Evolutionary conservation across 2,113 vertebrate genomes (phyloP).

Genomic region (Hypomesus transpacificus): DNA sequence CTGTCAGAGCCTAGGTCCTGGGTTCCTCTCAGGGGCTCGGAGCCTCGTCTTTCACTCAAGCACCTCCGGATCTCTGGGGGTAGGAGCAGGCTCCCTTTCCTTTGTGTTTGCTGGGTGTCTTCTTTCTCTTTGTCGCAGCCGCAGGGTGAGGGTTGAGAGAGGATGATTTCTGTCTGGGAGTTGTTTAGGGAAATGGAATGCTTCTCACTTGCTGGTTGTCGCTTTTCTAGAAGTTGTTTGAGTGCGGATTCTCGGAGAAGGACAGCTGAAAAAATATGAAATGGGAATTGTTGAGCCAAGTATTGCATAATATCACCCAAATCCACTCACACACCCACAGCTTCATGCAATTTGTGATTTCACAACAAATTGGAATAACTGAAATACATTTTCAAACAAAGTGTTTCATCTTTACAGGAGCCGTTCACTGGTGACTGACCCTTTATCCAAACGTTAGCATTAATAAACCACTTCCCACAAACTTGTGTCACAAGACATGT

Average conservation of each 20-base stretch:
- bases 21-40: slow-evolving; percentile 34
- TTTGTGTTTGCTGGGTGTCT: not conserved
- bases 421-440: too few species aligned
- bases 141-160: slow-evolving; percentile 6
- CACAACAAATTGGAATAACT: not conserved
- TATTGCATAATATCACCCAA: too few species aligned
- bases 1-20: slow-evolving; percentile 5
- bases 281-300: not conserved
- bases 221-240: slow-evolving; percentile 55
- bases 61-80: slow-evolving; percentile 15
- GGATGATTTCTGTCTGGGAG: not conserved
- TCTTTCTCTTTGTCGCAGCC: not conserved
- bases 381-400: too few species aligned
- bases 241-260: slow-evolving; percentile 73
- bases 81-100: slow-evolving; percentile 46
- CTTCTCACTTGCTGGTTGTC: slow-evolving; percentile 11
- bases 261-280: slow-evolving; percentile 72
- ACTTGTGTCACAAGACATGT: too few species aligned
- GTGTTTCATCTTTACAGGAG: too few species aligned
- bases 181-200: not conserved
- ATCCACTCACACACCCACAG: too few species aligned
- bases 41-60: slow-evolving; percentile 44
- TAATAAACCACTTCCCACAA: too few species aligned
- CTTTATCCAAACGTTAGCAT: too few species aligned
- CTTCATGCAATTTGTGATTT: not conserved